A percentile compares a stretch with the other conserved stretches of the same genome.
Evolutionary conservation across 2,113 vertebrate genomes (phyloP).

Genomic region (Lophochroa leadbeateri): DNA sequence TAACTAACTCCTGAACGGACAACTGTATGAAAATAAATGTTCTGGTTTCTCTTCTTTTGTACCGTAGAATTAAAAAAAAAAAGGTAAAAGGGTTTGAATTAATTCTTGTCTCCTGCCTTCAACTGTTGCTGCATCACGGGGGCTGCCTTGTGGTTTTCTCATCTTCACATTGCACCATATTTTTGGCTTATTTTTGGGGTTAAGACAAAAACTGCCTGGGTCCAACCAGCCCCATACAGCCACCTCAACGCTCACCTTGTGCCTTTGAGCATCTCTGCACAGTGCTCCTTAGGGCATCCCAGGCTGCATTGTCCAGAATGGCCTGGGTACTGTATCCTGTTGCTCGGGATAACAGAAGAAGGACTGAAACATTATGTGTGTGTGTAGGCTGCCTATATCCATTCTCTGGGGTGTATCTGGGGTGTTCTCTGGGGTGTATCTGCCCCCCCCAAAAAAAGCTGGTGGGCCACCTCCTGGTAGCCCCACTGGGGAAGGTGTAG

Average conservation of each 20-base stretch:
- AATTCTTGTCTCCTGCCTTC: neutral
- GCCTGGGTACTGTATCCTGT: neutral
- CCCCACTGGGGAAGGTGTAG: neutral
- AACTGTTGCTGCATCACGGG: neutral
- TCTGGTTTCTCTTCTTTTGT: slow-evolving; percentile 2
- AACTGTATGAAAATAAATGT: neutral
- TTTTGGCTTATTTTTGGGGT: slow-evolving; percentile 6
- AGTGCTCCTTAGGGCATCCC: neutral
- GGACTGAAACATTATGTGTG: neutral
- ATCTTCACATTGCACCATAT: neutral
- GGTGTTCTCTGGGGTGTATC: neutral
- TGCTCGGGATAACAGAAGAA: neutral
- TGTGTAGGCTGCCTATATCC: neutral
- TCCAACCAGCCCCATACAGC: neutral
- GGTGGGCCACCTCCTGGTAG: neutral
- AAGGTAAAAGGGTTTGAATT: neutral
- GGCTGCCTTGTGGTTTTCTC: neutral
- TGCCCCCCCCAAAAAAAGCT: neutral
- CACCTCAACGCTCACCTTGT: neutral
- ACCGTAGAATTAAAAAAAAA: neutral
- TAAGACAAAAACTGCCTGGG: neutral
- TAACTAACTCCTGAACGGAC: neutral
- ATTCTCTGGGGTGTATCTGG: neutral
- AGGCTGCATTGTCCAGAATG: neutral
- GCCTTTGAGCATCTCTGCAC: neutral